A percentile compares a stretch with the other conserved stretches of the same genome.
Evolutionary conservation across 2,113 vertebrate species (phyloP).

Genomic region (Calidris pygmaea): DNA sequence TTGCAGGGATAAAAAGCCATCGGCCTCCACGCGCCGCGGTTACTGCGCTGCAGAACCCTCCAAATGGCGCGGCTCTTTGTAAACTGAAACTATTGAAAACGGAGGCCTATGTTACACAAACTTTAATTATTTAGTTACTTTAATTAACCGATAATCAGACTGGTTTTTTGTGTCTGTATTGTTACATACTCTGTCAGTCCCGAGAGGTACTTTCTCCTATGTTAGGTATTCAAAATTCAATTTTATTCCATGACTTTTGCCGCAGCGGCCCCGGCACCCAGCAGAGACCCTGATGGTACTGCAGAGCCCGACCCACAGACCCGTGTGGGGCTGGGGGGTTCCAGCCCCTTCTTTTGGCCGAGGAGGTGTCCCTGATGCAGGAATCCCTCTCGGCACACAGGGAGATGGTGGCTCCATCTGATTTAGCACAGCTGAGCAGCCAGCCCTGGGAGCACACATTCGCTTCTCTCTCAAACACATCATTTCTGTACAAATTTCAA

Average conservation of each 20-base stretch:
- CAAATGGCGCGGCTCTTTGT: background rate
- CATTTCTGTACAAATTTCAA: background rate
- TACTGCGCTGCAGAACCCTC: background rate
- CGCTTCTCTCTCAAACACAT: background rate
- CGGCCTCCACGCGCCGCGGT: background rate
- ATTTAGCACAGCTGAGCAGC: background rate
- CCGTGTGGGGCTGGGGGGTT: fast-evolving
- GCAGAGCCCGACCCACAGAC: background rate
- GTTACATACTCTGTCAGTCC: background rate
- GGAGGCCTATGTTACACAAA: background rate
- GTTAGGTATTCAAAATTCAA: background rate
- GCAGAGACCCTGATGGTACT: background rate
- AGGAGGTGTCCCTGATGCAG: background rate
- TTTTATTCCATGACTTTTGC: background rate
- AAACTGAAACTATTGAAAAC: background rate
- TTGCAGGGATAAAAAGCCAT: background rate
- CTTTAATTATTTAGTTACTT: constrained; percentile 64
- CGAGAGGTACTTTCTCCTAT: background rate
- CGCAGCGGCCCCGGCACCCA: fast-evolving
- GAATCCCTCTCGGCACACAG: background rate
- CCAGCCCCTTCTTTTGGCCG: no score
- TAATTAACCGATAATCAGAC: constrained; percentile 54
- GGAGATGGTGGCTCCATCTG: background rate
- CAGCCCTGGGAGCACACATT: background rate
- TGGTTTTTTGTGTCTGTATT: background rate